phyloP scores from a whole-genome alignment of 2,888 invertebrate species.

The Gymnosoma rotundatum region DNA sequence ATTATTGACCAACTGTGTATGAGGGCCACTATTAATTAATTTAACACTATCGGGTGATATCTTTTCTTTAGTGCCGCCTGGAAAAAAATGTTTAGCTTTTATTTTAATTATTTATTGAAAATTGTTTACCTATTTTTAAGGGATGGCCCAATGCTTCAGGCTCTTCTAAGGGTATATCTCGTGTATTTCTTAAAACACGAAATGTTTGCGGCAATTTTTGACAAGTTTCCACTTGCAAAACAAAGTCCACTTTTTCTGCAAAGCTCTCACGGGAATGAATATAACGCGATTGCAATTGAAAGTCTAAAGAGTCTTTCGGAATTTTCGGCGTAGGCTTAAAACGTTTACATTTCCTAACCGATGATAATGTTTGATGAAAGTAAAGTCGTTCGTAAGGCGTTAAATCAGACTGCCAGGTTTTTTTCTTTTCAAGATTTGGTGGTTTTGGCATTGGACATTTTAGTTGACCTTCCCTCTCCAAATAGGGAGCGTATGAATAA shows the following conservation, averaged over 20 bases:
- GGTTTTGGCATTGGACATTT: constrained; percentile 80
- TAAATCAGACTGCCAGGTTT: constrained; percentile 79
- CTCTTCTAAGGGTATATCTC: constrained; percentile 78
- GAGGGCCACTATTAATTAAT: constrained; percentile 91
- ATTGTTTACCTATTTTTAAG: constrained; percentile 80
- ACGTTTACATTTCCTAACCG: constrained; percentile 82
- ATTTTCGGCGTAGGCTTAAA: constrained; percentile 78
- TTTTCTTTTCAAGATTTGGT: constrained; percentile 50
- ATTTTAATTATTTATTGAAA: background rate
- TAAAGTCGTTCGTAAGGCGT: constrained; percentile 82
- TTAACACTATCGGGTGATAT: constrained; percentile 89
- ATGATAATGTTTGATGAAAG: constrained; percentile 84
- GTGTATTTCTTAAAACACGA: constrained; percentile 86
- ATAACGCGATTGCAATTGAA: constrained; percentile 86
- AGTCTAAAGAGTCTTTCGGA: constrained; percentile 88
- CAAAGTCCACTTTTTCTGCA: constrained; percentile 85
- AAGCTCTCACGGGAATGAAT: constrained; percentile 86
- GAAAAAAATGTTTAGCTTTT: too few relatives aligned
- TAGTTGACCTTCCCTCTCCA: constrained; percentile 83
- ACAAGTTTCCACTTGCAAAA: constrained; percentile 87
- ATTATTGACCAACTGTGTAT: constrained; percentile 90
- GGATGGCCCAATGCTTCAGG: constrained; percentile 82
- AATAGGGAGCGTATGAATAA: constrained; percentile 80
- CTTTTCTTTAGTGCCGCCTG: constrained; percentile 86
- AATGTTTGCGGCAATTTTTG: constrained; percentile 83